Percentiles rank a stretch among this genome's conserved stretches.
Evolutionary conservation across 64 coral and sea anemone genomes (phyloP).

Genomic region (Stichodactyla mertensii): DNA sequence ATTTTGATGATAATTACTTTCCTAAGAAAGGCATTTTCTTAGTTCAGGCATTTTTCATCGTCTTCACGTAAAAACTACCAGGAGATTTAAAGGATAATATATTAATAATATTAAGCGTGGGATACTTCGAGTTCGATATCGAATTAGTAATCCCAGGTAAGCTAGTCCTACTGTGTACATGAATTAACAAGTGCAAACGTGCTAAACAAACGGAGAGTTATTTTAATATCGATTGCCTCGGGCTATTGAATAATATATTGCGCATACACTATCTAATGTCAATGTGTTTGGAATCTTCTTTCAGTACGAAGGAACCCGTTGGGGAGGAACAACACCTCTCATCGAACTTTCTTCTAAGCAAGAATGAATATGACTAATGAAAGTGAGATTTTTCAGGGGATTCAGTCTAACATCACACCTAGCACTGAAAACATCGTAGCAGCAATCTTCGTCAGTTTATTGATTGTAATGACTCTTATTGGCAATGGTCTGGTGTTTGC

Average conservation of each 20-base stretch:
- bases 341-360: neutral
- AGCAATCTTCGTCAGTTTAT: slow-evolving; percentile 42
- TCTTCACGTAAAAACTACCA: neutral
- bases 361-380: neutral
- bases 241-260: neutral
- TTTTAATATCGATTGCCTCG: neutral
- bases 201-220: slow-evolving; percentile 2
- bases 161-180: neutral
- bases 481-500: slow-evolving; percentile 47
- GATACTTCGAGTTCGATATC: neutral
- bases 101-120: neutral
- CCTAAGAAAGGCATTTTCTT: neutral
- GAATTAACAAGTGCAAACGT: slow-evolving; percentile 14
- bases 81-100: neutral
- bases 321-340: neutral
- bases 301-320: neutral
- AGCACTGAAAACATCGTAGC: slow-evolving; percentile 19
- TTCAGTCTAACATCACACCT: neutral
- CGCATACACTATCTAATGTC: neutral
- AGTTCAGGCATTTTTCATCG: neutral
- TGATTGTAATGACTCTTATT: slow-evolving; percentile 51
- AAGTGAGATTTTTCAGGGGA: neutral
- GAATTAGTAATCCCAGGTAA: neutral
- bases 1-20: neutral
- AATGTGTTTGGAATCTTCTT: neutral